A percentile compares a stretch with the other conserved stretches of the same genome.
Evolutionary conservation across 92 coral and sea anemone genomes (phyloP).

Genomic region (Zoanthus sociatus): DNA sequence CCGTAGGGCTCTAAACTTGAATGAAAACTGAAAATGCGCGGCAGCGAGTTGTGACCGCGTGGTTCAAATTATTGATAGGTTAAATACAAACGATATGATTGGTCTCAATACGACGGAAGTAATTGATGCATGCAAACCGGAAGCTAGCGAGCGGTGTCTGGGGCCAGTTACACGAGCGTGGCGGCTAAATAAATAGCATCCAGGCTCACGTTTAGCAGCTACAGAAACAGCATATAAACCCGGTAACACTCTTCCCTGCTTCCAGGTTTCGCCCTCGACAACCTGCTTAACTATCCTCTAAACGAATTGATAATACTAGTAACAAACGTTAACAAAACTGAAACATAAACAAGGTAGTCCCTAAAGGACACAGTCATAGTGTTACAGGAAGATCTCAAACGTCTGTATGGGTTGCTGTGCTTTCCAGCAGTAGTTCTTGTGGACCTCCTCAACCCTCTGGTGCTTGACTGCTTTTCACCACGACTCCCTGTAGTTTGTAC

Average conservation of each 20-base stretch:
- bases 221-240: no score
- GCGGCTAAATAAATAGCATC: no score
- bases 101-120: no score
- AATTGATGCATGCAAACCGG: no score
- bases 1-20: no score
- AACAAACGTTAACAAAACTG: conserved; percentile 13
- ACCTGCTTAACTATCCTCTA: conserved; percentile 16
- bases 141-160: no score
- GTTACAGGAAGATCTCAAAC: conserved; percentile 33
- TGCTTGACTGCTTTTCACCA: conserved; percentile 9
- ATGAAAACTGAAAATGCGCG: no score
- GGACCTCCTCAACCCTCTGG: conserved; percentile 42
- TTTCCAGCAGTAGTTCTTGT: conserved; percentile 57
- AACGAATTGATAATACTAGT: conserved; percentile 8
- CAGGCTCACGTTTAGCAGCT: no score
- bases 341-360: conserved; percentile 39
- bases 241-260: conserved; percentile 43
- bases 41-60: no score
- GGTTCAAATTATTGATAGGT: no score
- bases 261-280: conserved; percentile 37
- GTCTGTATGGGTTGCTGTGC: conserved; percentile 45
- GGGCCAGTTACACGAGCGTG: no score
- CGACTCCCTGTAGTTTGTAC: conserved; percentile 12
- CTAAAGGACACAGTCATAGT: conserved; percentile 29
- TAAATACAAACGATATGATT: no score